Conservation (phyloP, 2,113 vertebrate species). For the Tetrao urogallus region DNA sequence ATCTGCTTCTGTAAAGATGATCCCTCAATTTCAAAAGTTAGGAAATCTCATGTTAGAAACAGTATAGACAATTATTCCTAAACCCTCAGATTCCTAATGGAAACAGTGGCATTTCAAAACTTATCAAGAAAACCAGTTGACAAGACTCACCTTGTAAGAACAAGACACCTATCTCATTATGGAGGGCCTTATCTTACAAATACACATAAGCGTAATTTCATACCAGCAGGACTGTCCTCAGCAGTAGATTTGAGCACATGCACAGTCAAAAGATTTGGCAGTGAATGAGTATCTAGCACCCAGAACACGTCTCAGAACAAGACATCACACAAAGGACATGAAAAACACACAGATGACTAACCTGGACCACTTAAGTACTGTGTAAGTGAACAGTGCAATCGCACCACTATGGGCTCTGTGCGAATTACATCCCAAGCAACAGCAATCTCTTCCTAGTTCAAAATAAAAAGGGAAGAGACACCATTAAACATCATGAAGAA, state of each 20-base stretch:
- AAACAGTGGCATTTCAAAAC: neutral
- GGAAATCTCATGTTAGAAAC: neutral
- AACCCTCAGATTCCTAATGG: neutral
- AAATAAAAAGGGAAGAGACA: slow-evolving; percentile 37
- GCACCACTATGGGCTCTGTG: slow-evolving; percentile 89
- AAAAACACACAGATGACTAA: slow-evolving; percentile 54
- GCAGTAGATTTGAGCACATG: neutral
- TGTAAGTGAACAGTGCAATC: slow-evolving; percentile 90
- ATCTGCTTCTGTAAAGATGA: neutral
- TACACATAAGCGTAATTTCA: neutral
- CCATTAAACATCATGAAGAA: neutral
- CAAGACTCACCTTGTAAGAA: neutral
- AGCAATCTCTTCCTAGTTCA: slow-evolving; percentile 89
- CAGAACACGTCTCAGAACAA: neutral
- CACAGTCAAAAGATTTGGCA: neutral
- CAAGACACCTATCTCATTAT: neutral
- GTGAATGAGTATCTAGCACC: neutral
- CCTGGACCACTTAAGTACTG: slow-evolving; percentile 92
- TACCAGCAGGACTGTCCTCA: neutral
- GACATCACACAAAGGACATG: neutral
- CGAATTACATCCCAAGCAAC: slow-evolving; percentile 92
- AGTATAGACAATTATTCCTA: neutral
- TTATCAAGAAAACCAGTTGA: neutral
- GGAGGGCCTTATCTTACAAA: neutral
- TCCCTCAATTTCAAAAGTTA: neutral